phyloP scores from a whole-genome alignment of 2,797 vertebrate genomes.

The Epinephelus awoara region DNA sequence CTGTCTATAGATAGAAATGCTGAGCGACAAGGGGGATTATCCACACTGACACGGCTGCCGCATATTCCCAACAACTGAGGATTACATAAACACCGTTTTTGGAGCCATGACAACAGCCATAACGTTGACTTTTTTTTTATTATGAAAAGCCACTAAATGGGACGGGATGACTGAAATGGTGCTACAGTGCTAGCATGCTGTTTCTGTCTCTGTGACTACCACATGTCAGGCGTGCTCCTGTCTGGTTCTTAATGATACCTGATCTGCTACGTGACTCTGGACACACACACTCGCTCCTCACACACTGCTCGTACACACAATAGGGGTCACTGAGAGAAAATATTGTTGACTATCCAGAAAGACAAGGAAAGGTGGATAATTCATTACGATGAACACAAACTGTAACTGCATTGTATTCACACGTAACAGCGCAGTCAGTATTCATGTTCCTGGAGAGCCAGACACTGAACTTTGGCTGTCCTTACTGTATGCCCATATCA shows the following conservation, averaged over 20 bases:
- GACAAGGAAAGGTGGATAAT: not conserved
- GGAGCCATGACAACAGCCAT: conserved; percentile 35
- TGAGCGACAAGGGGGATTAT: conserved; percentile 32
- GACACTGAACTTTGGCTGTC: not conserved
- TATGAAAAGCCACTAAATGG: conserved; percentile 5
- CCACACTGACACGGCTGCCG: conserved; percentile 16
- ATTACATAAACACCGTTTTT: conserved; percentile 52
- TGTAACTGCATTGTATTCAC: not conserved
- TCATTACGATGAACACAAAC: too few species aligned
- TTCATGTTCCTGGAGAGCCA: not conserved
- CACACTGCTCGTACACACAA: not conserved
- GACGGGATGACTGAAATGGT: conserved; percentile 15
- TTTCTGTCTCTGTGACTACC: not conserved
- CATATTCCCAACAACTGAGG: conserved; percentile 27
- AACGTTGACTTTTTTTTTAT: conserved; percentile 23
- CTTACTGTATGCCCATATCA: not conserved
- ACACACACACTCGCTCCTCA: conserved; percentile 10
- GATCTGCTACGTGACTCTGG: conserved; percentile 41
- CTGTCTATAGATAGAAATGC: conserved; percentile 54
- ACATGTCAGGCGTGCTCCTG: conserved; percentile 4
- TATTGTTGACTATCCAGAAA: not conserved
- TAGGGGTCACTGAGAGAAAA: not conserved
- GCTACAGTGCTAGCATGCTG: conserved; percentile 4
- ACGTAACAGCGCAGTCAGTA: not conserved
- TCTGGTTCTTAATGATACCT: conserved; percentile 16